These are phyloP conservation scores for Pediacus dermestoides DNA, from an alignment of 2,888 invertebrate genomes.

Conservation along the genomic window DNA sequence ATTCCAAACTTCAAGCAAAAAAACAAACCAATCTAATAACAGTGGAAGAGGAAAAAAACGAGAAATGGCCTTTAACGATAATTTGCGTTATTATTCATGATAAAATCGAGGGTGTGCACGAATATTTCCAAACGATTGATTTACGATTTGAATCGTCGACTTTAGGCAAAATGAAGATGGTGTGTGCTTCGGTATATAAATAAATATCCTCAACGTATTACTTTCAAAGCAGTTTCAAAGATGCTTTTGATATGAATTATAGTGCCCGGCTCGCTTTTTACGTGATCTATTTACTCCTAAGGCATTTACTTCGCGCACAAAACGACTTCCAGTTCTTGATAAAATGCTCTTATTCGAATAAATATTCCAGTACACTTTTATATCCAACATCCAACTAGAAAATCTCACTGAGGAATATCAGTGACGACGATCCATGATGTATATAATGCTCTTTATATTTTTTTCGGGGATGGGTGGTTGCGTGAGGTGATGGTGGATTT, in stretches of 20 bases:
- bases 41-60: too few relatives aligned
- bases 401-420: too few relatives aligned
- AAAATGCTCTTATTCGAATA: constrained; percentile 9
- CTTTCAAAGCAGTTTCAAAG: constrained; percentile 21
- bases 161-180: constrained; percentile 31
- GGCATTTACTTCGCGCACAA: constrained; percentile 7
- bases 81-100: too few relatives aligned
- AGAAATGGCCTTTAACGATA: too few relatives aligned
- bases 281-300: constrained; percentile 9
- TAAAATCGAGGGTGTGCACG: constrained; percentile 6
- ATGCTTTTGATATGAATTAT: constrained; percentile 27
- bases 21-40: too few relatives aligned
- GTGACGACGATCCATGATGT: too few relatives aligned
- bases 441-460: too few relatives aligned
- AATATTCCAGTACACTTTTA: constrained; percentile 8
- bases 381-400: constrained; percentile 3
- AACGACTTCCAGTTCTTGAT: constrained; percentile 6
- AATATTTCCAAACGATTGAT: constrained; percentile 31
- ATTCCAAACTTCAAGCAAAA: too few relatives aligned
- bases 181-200: constrained; percentile 30
- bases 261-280: constrained; percentile 8
- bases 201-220: constrained; percentile 30
- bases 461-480: too few relatives aligned
- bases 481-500: too few relatives aligned
- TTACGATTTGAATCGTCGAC: constrained; percentile 29